Base-by-base conservation (phyloP, 1,140 invertebrate species). In the Drosophila kurseongensis region DNA sequence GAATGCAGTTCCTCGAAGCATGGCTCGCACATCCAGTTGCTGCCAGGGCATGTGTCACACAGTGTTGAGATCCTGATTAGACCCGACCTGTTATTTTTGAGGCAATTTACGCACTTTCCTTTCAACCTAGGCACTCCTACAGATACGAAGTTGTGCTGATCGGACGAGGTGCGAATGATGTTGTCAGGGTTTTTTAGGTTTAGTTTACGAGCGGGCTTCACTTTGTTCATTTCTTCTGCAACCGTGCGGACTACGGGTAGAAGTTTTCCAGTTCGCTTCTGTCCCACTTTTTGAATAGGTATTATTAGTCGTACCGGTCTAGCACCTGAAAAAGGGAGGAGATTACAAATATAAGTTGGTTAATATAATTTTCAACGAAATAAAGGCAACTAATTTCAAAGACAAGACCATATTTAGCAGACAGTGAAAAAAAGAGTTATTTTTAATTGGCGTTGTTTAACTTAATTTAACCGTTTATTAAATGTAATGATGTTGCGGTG, bases 11-110 rank as follows among this genome's bases (percentile, higher is more conserved):
- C 77, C 2, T 80, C 73, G 29, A 92, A 92, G 55, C 91, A 92
- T 0, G 32, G 0, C 12, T 73, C 69, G 47, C 91, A 92, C 85
- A 92, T 92, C 91, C 91, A 92, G 45, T 74, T 80, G 10, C 74
- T 65, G 29, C 80, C 83, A 0, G 89, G 85, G 68, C 91, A 92
- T 5, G 66, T 42, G 23, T 91, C 69, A 27, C 91, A 92, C 44
- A 78, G 78, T 2, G 86, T 90, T n/a, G 36, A 63, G 2, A 92
- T 59, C 13, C 75, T 79, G 0, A 52, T 27, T 5, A 88, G 45
- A 36, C 67, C 52, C 3, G 36, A n/a, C 23, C 52, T 52, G 14
- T 77, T 72, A 0, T 67, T 69, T 23, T 68, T 86, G 2, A 92
- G 52, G 48, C 91, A 92, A 1, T 72, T 78, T 0, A 92, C 88